Evolutionary conservation across 2,113 vertebrate species (phyloP).

Genomic region (Colinus virginianus): DNA sequence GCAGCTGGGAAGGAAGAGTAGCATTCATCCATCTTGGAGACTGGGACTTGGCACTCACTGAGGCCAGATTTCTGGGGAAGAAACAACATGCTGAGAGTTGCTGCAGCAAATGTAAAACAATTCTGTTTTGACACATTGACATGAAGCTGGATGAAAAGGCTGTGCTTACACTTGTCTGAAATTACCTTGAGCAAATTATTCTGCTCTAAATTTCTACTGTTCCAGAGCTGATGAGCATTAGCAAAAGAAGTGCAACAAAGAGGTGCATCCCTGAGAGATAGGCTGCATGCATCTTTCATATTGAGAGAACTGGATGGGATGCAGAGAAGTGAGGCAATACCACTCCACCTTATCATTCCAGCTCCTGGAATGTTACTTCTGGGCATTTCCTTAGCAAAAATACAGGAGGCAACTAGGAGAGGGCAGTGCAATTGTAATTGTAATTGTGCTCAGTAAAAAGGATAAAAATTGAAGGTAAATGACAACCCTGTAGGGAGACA

Average conservation of each 20-base stretch:
- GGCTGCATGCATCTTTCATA: accelerated
- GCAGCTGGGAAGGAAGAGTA: neutral
- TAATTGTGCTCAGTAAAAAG: neutral
- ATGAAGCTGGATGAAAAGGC: neutral
- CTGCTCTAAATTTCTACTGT: neutral
- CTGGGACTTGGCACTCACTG: neutral
- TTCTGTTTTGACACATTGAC: neutral
- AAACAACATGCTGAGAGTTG: slow-evolving; percentile 5
- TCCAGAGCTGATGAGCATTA: neutral
- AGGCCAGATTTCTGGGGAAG: slow-evolving; percentile 57
- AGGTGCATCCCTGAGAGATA: neutral
- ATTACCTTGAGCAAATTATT: slow-evolving; percentile 10
- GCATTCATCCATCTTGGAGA: slow-evolving; percentile 13
- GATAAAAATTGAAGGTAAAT: neutral
- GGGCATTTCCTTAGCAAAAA: neutral
- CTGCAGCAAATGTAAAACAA: slow-evolving; percentile 58
- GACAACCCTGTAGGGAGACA: neutral
- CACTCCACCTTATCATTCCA: neutral
- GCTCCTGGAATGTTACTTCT: neutral
- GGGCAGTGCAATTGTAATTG: neutral
- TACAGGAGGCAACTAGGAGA: neutral
- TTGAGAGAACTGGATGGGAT: neutral
- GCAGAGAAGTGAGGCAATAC: neutral
- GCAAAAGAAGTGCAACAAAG: neutral
- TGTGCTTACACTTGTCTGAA: slow-evolving; percentile 10